Evolutionary conservation across 2,888 invertebrate species (phyloP).

Genomic region (Drosophila prolongata): DNA sequence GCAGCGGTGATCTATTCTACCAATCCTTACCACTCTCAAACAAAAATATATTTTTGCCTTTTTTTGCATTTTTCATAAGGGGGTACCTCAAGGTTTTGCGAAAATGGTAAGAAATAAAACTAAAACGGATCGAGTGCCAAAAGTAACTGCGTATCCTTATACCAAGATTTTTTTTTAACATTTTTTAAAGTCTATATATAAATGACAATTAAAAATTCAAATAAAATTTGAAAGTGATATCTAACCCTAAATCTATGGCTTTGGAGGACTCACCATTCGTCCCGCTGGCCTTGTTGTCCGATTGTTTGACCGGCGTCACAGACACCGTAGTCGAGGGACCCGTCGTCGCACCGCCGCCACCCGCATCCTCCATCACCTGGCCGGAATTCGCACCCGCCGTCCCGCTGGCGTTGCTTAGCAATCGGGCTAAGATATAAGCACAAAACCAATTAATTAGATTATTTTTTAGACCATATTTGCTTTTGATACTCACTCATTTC

Average conservation of each 20-base stretch:
- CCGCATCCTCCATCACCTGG: conserved; percentile 75
- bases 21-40: no score
- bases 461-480: background rate
- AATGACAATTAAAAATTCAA: no score
- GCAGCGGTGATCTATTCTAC: no score
- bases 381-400: conserved; percentile 54
- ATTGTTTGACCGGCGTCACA: conserved; percentile 69
- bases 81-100: no score
- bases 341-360: conserved; percentile 34
- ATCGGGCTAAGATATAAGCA: conserved; percentile 66
- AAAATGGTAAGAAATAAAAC: no score
- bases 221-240: background rate
- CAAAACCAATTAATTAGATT: background rate
- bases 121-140: no score
- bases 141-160: no score
- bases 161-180: no score
- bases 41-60: no score
- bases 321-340: conserved; percentile 55
- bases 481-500: conserved; percentile 80
- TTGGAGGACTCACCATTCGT: conserved; percentile 61
- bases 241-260: background rate
- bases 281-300: conserved; percentile 74
- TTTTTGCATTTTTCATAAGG: no score
- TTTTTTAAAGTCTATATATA: no score
- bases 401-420: conserved; percentile 71